Evolutionary conservation across 2,797 vertebrate genomes (phyloP), one percentile per base, ranked within the genome.

Genomic region (Eleutherodactylus coqui): DNA sequence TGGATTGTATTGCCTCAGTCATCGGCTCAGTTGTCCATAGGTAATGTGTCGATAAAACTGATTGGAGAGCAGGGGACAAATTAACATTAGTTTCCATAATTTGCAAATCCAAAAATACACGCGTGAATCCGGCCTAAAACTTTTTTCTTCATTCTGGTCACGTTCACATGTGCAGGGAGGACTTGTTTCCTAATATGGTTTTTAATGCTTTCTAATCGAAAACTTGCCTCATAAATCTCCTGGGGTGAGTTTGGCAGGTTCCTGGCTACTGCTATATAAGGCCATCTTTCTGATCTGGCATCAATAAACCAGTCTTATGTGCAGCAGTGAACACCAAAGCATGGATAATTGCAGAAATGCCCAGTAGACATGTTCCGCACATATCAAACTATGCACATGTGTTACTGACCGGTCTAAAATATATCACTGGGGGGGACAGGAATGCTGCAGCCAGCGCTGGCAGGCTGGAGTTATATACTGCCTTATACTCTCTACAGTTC

Each of bases 291-390:
- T 70, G 49, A 38, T 45, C 72, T 83, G 69, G 69, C 38, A 55
- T 53, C 16, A 38, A 70, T 72, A 73, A 73, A 34, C 32, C 14
- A 24, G 75, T 36, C 76, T 60, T 78, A 43, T 78, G 76, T 38
- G 51, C 36, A 60, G 69, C 47, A 43, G 62, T 13, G 47, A 41
- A n/a, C 3, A 17, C 34, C 13, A 73, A 38, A n/a, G 81, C 81
- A 58, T 73, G 81, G n/a, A 55, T 75, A 83, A 83, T 83, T 75
- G 67, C 69, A 73, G 69, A 83, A 83, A 83, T 83, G 81, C 81
- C 41, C 24, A 60, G 36, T 16, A 58, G 69, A 58, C 81, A 83
- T 75, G 81, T 51, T 55, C 69, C 3, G 36, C 67, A 73, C 69
- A 73, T 73, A 73, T 27, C 69, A 58, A 29, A 45, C 32, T 38